Evolutionary conservation across 2,797 vertebrate species (phyloP), one percentile per base, ranked within the genome.

Genomic region (Picus viridis): DNA sequence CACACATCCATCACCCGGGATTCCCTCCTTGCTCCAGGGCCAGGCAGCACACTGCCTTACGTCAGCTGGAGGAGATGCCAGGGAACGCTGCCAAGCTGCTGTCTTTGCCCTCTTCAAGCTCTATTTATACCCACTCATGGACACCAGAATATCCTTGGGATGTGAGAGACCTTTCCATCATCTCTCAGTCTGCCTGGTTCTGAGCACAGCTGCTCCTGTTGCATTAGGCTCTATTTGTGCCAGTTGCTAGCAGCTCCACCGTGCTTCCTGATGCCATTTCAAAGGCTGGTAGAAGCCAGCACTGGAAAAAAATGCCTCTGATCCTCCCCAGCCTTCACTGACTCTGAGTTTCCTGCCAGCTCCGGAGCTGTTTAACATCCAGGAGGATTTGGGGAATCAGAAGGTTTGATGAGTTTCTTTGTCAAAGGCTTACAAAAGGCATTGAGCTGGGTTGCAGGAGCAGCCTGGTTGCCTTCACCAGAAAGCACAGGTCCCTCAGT

Each of bases 91-190:
- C 91, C 91, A 95, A 84, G 67, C 4, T 78, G 47, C 86, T 95
- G 86, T 74, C 94, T 93, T 74, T 93, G 79, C 83, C 71, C 58
- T 89, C 75, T 81, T 84, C 89, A 67, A 84, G 54, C 54, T 87
- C 83, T 95, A 10, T 89, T 93, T 91, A 74, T 84, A 74, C 58
- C 43, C 49, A 54, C 16, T 67, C 58, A 57, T 16, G 62, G 83
- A 30, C 75, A 89, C 39, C 89, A 78, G 63, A 62, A 67, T 14
- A 58, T 51, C 71, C 83, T 67, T 49, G 63, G 58, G 89, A 8
- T 30, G 72, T 43, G 27, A 73, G 75, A 85, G 71, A 63, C 67
- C 75, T 89, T 89, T 92, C 71, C 79, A 51, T 85, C 63, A n/a
- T 4, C 61, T 3, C 61, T 89, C 0, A 3, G 26, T 17, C 73